These are phyloP conservation scores for Oreochromis aureus DNA, from an alignment of 2,113 vertebrate genomes.

Conservation along the genomic window DNA sequence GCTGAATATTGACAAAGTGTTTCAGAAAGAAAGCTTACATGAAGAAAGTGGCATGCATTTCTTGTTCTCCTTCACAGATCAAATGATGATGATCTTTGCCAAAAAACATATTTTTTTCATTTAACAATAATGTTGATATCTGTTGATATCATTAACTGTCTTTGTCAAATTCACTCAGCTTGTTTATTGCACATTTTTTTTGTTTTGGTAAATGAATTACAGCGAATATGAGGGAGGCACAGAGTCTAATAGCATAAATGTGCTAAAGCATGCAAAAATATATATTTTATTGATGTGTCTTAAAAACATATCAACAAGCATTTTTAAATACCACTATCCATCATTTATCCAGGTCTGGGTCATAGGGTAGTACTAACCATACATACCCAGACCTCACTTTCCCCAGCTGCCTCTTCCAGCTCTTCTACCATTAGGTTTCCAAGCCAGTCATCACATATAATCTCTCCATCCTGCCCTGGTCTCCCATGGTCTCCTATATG, in stretches of 20 bases:
- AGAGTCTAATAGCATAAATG: fast-evolving
- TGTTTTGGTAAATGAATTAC: background rate
- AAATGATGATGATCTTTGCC: background rate
- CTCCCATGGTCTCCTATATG: background rate
- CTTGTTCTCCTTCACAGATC: background rate
- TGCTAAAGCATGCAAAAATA: background rate
- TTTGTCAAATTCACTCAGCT: background rate
- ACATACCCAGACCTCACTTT: background rate
- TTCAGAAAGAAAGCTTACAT: background rate
- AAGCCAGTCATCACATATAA: background rate
- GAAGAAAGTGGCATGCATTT: fast-evolving
- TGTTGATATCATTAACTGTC: background rate
- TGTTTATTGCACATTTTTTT: background rate
- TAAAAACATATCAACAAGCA: background rate
- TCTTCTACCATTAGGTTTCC: background rate
- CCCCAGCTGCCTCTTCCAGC: background rate
- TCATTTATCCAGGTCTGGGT: background rate
- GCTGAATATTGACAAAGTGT: background rate
- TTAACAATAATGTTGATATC: background rate
- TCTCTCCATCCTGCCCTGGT: background rate
- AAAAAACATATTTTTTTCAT: fast-evolving
- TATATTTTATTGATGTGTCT: fast-evolving
- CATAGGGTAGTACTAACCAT: background rate
- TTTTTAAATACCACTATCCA: background rate
- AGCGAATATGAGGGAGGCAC: background rate